These are phyloP conservation scores for Pemphigus obesinymphae DNA, from an alignment of 1,140 invertebrate species.

Conservation along the genomic window DNA sequence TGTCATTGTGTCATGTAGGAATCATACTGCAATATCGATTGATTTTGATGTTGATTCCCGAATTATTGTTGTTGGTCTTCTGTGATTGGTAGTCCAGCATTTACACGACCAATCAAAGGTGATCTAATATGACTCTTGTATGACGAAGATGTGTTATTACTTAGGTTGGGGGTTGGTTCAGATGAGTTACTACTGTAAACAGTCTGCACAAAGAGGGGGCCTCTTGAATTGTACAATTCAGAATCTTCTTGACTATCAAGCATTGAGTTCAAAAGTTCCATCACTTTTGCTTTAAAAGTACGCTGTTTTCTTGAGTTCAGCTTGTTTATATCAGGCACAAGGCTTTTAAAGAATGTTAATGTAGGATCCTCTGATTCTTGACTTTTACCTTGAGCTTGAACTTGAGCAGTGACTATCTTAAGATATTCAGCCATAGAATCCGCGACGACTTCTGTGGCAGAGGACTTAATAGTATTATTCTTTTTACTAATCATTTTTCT, in stretches of 20 bases:
- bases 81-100: neutral
- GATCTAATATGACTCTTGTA: neutral
- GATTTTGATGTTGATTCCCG: neutral
- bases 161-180: neutral
- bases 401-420: neutral
- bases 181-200: neutral
- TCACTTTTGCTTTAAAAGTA: neutral
- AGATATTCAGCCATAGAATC: neutral
- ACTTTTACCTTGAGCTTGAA: too few relatives aligned
- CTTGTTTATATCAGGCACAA: neutral
- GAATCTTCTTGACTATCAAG: neutral
- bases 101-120: neutral
- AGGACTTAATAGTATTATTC: neutral
- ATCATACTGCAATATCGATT: neutral
- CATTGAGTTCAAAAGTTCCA: neutral
- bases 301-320: neutral
- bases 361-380: too few relatives aligned
- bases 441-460: neutral
- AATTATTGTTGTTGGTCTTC: neutral
- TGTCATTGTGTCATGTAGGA: neutral
- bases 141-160: neutral
- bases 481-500: slow-evolving; percentile 14
- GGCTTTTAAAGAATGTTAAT: neutral
- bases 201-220: neutral
- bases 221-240: neutral